A percentile compares a stretch with the other conserved stretches of the same genome.
Conservation (phyloP, 2,113 vertebrate genomes). For the Hepsetus odoe region DNA sequence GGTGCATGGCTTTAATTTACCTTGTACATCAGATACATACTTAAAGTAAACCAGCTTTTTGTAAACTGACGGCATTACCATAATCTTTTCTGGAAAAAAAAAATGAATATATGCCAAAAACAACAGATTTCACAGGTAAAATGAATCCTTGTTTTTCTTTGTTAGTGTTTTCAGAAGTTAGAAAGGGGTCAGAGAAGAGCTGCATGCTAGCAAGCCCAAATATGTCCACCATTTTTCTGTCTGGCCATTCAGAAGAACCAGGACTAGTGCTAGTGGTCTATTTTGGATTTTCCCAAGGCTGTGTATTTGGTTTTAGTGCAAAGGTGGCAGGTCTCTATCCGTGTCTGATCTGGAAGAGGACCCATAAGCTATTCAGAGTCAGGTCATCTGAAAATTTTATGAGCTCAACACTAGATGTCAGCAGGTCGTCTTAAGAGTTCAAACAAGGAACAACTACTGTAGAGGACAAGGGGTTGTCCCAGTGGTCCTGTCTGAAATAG, state of each 20-base stretch:
- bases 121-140: no score
- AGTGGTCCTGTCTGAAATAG: not conserved
- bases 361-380: not conserved
- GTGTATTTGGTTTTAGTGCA: not conserved
- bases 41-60: no score
- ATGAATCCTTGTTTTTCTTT: no score
- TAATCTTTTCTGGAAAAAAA: no score
- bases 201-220: no score
- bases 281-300: not conserved
- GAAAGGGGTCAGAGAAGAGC: not conserved
- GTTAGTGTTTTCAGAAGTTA: not conserved
- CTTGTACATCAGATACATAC: no score
- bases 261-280: not conserved
- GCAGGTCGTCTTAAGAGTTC: not conserved
- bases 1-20: no score
- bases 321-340: not conserved
- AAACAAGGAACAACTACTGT: not conserved
- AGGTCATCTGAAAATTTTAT: not conserved
- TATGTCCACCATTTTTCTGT: no score
- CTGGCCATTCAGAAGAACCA: not conserved
- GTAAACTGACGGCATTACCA: no score
- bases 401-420: not conserved
- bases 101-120: no score
- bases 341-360: not conserved
- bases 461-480: not conserved